These are phyloP conservation scores for Caranx melampygus DNA, from an alignment of 2,113 vertebrate species.

Conservation along the genomic window DNA sequence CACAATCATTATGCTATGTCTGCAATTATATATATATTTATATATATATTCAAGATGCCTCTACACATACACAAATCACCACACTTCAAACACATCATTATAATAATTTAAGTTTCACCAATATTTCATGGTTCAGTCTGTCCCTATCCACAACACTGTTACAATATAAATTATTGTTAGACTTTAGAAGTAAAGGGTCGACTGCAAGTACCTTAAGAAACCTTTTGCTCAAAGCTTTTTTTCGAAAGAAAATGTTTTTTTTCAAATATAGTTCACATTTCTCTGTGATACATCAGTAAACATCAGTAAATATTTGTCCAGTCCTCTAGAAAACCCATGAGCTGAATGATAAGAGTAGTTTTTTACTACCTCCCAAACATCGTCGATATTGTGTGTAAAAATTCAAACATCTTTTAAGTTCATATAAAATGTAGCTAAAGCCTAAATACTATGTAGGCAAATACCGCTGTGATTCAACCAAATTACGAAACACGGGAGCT, in stretches of 20 bases:
- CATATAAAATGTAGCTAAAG: background rate
- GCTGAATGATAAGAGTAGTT: background rate
- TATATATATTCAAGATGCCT: background rate
- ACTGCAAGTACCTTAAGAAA: background rate
- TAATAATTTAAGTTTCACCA: constrained; percentile 42
- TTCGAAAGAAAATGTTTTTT: background rate
- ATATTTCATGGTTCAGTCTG: constrained; percentile 45
- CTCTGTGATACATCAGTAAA: background rate
- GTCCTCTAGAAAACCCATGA: background rate
- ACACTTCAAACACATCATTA: constrained; percentile 60
- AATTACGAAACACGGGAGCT: constrained; percentile 30
- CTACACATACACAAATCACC: constrained; percentile 41
- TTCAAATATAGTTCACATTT: background rate
- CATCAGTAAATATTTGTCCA: background rate
- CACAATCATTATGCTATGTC: constrained; percentile 57
- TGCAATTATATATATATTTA: constrained; percentile 41
- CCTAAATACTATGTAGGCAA: background rate
- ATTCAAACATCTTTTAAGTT: background rate
- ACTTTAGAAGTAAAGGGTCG: background rate
- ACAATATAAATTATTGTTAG: background rate
- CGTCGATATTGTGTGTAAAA: background rate
- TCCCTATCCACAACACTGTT: constrained; percentile 23
- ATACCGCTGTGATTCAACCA: constrained; percentile 16
- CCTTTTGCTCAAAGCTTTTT: background rate
- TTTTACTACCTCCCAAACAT: background rate